Evolutionary conservation across 2,888 invertebrate species (phyloP), one percentile per base, ranked within the genome.

Genomic region (Hypselothyrea guttata): DNA sequence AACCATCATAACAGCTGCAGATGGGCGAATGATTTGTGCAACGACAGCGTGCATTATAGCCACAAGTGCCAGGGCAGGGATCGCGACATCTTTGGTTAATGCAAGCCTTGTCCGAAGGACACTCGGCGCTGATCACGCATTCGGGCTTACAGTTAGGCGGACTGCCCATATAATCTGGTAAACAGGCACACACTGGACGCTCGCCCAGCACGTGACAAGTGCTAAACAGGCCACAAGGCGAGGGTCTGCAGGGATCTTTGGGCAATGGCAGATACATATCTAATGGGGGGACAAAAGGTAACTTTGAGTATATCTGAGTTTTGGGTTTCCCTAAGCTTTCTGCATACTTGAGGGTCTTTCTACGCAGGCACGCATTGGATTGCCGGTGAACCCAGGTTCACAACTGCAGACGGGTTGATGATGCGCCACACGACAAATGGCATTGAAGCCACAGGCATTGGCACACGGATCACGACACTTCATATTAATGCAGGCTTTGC

Each of bases 381-480:
- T 94, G 88, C 96, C 96, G 61, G 94, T 94, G 84, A 93, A 95
- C 71, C 95, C 95, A 37, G 92, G 90, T 42, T 93, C 85, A 88
- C 96, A 96, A 46, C 92, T 92, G 84, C 96, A 96, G 22, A 94
- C 93, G 2, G 97, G 96, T 48, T 94, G 93, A 89, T 97, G 97
- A 88, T 96, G 95, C 75, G 93, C 92, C 1, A 96, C 95, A 49
- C 93, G 93, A 88, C 97, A 97, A 89, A 95, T 93, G 3, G 96
- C 95, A 88, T 96, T 95, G 75, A 95, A 91, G 42, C 96, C 96
- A 87, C 96, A 96, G 28, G 95, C 94, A 73, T 95, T 95, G 22
- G 93, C 92, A 86, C 96, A 97, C 13, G 96, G 96, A 90, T 96
- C 94, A 82, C 92, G 92, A 88, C 97, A 97, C 91, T 95, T 96